phyloP scores from a whole-genome alignment of 2,797 vertebrate genomes.

The Helicolenus hilgendorfi region DNA sequence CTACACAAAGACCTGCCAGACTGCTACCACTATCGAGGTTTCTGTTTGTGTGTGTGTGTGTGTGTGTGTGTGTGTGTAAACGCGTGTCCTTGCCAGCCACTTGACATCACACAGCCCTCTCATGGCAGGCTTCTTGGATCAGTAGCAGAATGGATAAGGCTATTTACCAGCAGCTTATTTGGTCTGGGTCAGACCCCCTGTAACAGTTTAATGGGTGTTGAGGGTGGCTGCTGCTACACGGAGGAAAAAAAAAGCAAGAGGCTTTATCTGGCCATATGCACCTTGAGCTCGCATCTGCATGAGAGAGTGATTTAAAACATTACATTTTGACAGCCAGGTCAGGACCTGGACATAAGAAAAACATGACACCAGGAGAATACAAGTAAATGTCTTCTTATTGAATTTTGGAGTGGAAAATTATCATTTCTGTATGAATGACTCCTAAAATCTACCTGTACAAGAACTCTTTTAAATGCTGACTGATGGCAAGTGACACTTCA shows the following conservation, averaged over 20 bases:
- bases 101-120: conserved; percentile 83
- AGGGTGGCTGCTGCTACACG: conserved; percentile 39
- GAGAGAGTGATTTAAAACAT: conserved; percentile 43
- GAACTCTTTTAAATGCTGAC: background rate
- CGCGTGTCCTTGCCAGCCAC: conserved; percentile 75
- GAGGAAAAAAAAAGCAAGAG: background rate
- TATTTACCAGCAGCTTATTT: conserved; percentile 83
- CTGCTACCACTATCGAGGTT: conserved; percentile 48
- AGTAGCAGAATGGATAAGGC: conserved; percentile 80
- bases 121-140: conserved; percentile 77
- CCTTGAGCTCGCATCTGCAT: conserved; percentile 60
- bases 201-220: conserved; percentile 67
- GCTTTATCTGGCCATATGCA: conserved; percentile 66
- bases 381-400: background rate
- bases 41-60: conserved; percentile 26
- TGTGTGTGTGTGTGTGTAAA: conserved; percentile 11
- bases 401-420: background rate
- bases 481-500: background rate
- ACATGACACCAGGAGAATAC: background rate
- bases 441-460: background rate
- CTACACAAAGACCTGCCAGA: conserved; percentile 76
- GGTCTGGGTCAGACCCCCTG: conserved; percentile 75
- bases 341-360: background rate
- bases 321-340: conserved; percentile 5
- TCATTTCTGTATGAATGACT: background rate